Conservation (phyloP, 2,888 invertebrate genomes). For the Leptothorax acervorum region DNA sequence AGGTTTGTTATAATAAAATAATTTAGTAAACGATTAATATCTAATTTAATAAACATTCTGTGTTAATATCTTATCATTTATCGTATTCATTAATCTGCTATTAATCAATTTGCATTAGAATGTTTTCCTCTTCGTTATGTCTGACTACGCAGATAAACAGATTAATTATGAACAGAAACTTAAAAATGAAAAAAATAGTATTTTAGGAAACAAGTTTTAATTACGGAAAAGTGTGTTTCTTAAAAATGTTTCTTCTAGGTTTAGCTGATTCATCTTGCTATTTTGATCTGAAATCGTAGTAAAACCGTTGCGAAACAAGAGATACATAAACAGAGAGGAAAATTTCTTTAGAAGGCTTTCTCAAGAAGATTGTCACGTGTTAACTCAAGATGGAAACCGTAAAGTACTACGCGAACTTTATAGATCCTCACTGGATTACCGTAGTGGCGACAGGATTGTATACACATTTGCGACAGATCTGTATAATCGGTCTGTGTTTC, state of each 20-base stretch:
- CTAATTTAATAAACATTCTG: background rate
- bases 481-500: constrained; percentile 82
- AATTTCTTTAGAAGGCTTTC: background rate
- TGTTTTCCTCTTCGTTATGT: background rate
- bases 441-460: constrained; percentile 82
- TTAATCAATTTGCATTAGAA: background rate
- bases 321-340: background rate
- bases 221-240: background rate
- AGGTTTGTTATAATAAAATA: constrained; percentile 12
- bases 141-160: background rate
- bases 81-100: background rate
- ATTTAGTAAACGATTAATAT: background rate
- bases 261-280: background rate
- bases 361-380: background rate
- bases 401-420: constrained; percentile 76
- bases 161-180: background rate
- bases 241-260: constrained; percentile 17
- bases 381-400: constrained; percentile 76
- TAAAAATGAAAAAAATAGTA: background rate
- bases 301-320: background rate
- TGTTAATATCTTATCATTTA: background rate
- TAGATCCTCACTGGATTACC: constrained; percentile 83
- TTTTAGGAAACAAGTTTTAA: background rate
- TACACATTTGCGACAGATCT: constrained; percentile 82
- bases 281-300: constrained; percentile 15